phyloP scores from a whole-genome alignment of 2,113 vertebrate genomes.

The Anser cygnoides region DNA sequence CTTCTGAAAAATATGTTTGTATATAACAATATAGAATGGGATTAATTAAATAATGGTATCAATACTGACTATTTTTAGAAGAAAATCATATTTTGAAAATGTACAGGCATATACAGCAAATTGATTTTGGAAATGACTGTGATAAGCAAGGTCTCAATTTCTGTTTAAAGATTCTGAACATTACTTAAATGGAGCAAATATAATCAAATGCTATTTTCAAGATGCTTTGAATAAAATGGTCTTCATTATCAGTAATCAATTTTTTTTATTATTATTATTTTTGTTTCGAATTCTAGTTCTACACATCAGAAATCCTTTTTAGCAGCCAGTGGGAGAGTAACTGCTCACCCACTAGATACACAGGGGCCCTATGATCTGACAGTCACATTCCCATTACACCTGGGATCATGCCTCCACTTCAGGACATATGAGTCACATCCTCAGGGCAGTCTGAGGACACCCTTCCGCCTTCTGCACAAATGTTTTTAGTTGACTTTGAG shows the following conservation, averaged over 20 bases:
- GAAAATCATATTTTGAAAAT: not conserved
- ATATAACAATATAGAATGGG: not conserved
- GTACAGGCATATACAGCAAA: not conserved
- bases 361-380: accelerated
- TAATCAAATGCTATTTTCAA: not conserved
- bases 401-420: not conserved
- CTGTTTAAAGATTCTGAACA: not conserved
- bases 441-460: not conserved
- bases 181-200: not conserved
- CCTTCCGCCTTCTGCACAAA: not conserved
- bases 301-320: not conserved
- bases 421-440: not conserved
- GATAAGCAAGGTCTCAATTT: not conserved
- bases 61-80: not conserved
- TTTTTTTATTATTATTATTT: not conserved
- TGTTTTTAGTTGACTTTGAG: not conserved
- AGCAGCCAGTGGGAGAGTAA: not conserved
- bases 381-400: not conserved
- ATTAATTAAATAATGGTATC: not conserved
- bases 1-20: not conserved
- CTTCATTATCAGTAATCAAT: not conserved
- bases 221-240: not conserved
- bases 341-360: not conserved
- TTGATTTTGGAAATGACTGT: not conserved
- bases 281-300: not conserved